phyloP scores from a whole-genome alignment of 2,888 invertebrate species.

The Gisinianus flammeolus region DNA sequence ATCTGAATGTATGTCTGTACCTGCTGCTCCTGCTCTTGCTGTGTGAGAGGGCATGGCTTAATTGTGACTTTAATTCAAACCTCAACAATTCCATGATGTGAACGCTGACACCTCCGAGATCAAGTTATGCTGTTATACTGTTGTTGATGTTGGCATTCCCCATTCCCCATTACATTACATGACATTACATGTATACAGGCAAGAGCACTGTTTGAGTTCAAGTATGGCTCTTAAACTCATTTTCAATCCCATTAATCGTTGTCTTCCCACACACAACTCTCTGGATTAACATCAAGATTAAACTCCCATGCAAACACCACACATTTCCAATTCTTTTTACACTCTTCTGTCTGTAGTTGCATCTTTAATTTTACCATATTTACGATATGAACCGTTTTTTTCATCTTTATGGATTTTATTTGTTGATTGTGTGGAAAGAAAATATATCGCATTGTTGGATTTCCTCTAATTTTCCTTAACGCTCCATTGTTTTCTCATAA shows the following conservation, averaged over 20 bases:
- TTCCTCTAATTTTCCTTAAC: too few relatives aligned
- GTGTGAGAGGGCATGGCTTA: constrained; percentile 27
- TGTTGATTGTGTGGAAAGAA: too few relatives aligned
- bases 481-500: too few relatives aligned
- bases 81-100: constrained; percentile 20
- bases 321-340: too few relatives aligned
- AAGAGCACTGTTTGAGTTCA: background rate
- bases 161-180: too few relatives aligned
- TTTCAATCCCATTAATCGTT: constrained; percentile 23
- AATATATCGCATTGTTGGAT: too few relatives aligned
- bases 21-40: background rate
- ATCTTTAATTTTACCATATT: too few relatives aligned
- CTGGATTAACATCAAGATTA: constrained; percentile 31
- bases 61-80: constrained; percentile 26
- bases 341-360: too few relatives aligned
- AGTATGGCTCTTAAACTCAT: constrained; percentile 14
- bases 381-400: too few relatives aligned
- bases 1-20: background rate
- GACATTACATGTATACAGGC: too few relatives aligned
- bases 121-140: background rate
- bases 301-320: too few relatives aligned
- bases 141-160: background rate
- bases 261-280: constrained; percentile 28
- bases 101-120: constrained; percentile 27
- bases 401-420: too few relatives aligned